These are phyloP conservation scores for Silurus meridionalis DNA, from an alignment of 2,113 vertebrate genomes.

Conservation along the genomic window DNA sequence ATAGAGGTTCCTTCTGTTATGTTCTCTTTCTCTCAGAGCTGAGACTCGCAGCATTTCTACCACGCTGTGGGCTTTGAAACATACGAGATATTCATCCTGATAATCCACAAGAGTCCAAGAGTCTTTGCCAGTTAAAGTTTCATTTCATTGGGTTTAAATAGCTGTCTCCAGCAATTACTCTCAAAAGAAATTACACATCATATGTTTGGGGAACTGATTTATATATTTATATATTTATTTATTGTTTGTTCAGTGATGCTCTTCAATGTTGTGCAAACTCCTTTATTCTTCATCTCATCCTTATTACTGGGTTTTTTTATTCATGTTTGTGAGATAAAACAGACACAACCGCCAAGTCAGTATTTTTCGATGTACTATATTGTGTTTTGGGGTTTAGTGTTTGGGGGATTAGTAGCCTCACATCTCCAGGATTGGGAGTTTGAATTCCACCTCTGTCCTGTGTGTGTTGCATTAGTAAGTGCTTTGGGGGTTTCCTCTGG, in stretches of 20 bases:
- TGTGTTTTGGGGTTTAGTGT: no score
- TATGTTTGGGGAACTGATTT: background rate
- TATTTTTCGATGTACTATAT: no score
- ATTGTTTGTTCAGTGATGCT: background rate
- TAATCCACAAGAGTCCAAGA: background rate
- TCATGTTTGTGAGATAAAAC: background rate
- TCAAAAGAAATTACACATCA: background rate
- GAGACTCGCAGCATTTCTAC: background rate
- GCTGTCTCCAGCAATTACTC: conserved; percentile 16
- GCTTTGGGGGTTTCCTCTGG: no score
- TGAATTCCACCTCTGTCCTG: no score
- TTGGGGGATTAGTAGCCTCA: no score
- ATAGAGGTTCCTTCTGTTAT: conserved; percentile 23
- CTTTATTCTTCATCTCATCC: background rate
- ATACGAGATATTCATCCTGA: background rate
- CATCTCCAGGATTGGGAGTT: no score
- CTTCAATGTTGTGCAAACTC: background rate
- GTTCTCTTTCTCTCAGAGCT: background rate
- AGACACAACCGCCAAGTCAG: no score
- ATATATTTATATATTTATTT: no score
- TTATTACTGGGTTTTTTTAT: background rate
- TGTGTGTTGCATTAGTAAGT: no score
- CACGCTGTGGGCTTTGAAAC: background rate
- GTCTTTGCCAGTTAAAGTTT: background rate
- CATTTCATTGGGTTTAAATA: conserved; percentile 9